phyloP scores from a whole-genome alignment of 1,140 invertebrate species.

The Chironomus striatipennis region DNA sequence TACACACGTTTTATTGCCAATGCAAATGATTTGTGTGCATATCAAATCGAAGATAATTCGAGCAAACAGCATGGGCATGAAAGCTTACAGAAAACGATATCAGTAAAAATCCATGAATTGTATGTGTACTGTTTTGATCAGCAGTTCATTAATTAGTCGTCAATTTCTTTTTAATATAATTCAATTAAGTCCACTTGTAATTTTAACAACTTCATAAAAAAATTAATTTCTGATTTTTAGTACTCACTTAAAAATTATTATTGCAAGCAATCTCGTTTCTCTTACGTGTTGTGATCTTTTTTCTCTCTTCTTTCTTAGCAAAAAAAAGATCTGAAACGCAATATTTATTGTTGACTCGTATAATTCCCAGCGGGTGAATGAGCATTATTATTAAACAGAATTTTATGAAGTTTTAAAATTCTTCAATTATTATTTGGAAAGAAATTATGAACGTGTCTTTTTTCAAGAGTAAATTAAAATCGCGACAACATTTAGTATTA shows the following conservation, averaged over 20 bases:
- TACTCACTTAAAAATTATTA: not conserved
- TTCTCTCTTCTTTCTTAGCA: not conserved
- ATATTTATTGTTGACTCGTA: slow-evolving; percentile 1
- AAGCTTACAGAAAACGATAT: not conserved
- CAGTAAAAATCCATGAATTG: not conserved
- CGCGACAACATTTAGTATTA: not conserved
- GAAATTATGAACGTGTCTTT: too few relatives aligned
- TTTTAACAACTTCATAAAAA: slow-evolving; percentile 20
- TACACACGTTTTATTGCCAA: slow-evolving; percentile 12
- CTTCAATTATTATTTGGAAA: too few relatives aligned
- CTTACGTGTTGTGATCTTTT: not conserved
- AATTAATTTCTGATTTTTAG: slow-evolving; percentile 16
- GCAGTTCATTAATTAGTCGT: slow-evolving; percentile 19
- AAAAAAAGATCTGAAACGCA: not conserved
- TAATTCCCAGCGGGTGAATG: not conserved
- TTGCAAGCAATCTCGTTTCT: not conserved
- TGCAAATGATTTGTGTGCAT: slow-evolving; percentile 12
- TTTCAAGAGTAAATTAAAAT: too few relatives aligned
- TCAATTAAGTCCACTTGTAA: slow-evolving; percentile 20
- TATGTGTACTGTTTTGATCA: not conserved
- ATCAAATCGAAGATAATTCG: slow-evolving; percentile 13
- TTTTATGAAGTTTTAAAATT: not conserved
- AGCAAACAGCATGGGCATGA: not conserved
- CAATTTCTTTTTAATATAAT: slow-evolving; percentile 22
- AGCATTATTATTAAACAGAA: not conserved